These are phyloP conservation scores for Ips typographus DNA, from an alignment of 1,140 invertebrate species.

Conservation along the genomic window DNA sequence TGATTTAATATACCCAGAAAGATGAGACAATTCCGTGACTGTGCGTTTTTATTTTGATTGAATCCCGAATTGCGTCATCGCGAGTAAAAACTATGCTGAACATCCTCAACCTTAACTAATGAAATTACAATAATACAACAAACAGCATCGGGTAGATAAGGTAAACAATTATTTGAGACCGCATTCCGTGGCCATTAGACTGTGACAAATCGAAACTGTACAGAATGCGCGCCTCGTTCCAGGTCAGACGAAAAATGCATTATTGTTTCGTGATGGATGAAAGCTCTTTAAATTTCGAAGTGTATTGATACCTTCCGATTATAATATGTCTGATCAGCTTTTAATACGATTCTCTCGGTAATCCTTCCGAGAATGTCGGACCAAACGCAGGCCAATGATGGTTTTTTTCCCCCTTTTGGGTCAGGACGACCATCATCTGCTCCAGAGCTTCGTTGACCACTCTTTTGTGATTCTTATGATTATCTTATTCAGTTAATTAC, in stretches of 20 bases:
- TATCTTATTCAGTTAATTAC: no score
- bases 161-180: slow-evolving; percentile 38
- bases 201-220: slow-evolving; percentile 37
- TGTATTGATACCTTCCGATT: slow-evolving; percentile 23
- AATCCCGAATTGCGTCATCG: background rate
- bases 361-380: slow-evolving; percentile 25
- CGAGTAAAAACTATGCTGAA: background rate
- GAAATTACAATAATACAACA: slow-evolving; percentile 34
- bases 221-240: slow-evolving; percentile 31
- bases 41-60: background rate
- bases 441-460: no score
- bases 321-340: slow-evolving; percentile 23
- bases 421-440: no score
- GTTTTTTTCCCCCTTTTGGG: no score
- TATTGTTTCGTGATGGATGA: slow-evolving; percentile 32
- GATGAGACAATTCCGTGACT: background rate
- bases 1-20: background rate
- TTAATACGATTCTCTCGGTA: slow-evolving; percentile 20
- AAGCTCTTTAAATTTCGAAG: slow-evolving; percentile 30
- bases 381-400: background rate
- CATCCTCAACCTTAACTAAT: slow-evolving; percentile 20
- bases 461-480: no score
- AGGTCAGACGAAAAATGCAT: slow-evolving; percentile 34
- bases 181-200: slow-evolving; percentile 39
- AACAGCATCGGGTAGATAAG: slow-evolving; percentile 25